These are phyloP conservation scores for Mythimna lalbum DNA, from an alignment of 2,888 invertebrate species.

Conservation along the genomic window DNA sequence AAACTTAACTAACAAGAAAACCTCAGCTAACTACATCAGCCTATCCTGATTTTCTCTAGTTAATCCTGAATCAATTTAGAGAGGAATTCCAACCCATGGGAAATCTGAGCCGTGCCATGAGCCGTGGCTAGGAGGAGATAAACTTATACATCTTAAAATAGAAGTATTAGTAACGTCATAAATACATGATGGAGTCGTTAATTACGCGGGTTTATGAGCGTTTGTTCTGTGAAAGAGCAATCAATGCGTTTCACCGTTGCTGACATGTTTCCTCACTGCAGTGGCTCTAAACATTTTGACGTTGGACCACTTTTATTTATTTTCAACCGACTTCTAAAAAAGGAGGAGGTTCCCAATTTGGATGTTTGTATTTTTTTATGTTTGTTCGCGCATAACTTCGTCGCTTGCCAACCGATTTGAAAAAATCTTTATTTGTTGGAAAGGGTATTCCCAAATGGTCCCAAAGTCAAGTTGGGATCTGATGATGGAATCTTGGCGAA, in stretches of 20 bases:
- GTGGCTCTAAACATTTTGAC: not conserved
- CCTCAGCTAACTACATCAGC: not conserved
- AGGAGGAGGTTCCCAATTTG: too few species aligned
- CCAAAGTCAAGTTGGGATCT: too few species aligned
- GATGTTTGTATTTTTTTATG: too few species aligned
- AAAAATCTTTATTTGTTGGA: too few species aligned
- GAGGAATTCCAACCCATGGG: constrained; percentile 25
- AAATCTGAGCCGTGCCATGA: constrained; percentile 30
- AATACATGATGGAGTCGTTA: constrained; percentile 43
- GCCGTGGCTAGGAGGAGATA: constrained; percentile 25
- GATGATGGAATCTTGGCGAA: too few species aligned
- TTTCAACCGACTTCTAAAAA: too few species aligned
- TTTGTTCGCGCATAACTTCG: too few species aligned
- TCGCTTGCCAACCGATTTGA: too few species aligned
- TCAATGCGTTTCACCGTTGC: constrained; percentile 24
- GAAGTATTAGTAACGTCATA: constrained; percentile 28
- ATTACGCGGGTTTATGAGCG: constrained; percentile 37
- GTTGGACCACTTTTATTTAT: too few species aligned
- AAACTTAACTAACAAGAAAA: not conserved
- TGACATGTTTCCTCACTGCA: constrained; percentile 7
- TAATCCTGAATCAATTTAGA: constrained; percentile 48
- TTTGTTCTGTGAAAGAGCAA: constrained; percentile 42
- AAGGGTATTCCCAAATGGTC: too few species aligned
- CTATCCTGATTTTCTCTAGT: constrained; percentile 20
- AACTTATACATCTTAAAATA: constrained; percentile 51